A percentile compares a stretch with the other conserved stretches of the same genome.
Conservation (phyloP, 2,113 vertebrate genomes). For the Xyrauchen texanus region DNA sequence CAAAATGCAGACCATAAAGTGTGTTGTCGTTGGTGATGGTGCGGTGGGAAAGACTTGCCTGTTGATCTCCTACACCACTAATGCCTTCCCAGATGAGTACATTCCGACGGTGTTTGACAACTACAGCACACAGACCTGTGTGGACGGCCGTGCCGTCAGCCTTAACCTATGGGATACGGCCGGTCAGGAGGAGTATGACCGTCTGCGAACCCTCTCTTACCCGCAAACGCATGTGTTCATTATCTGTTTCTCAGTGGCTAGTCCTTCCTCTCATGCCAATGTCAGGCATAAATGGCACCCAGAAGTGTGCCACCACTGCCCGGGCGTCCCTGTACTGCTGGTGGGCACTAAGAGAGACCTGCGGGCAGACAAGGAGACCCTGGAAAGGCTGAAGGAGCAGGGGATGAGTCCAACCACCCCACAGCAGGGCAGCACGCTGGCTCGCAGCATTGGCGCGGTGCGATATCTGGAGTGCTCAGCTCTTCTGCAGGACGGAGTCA, state of each 20-base stretch:
- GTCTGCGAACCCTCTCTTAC: slow-evolving; percentile 78
- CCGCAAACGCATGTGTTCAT: slow-evolving; percentile 81
- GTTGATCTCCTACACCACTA: slow-evolving; percentile 83
- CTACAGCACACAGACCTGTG: slow-evolving; percentile 81
- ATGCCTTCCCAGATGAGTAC: slow-evolving; percentile 83
- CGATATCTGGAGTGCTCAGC: slow-evolving; percentile 83
- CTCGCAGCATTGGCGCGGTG: slow-evolving; percentile 79
- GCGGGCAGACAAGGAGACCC: slow-evolving; percentile 73
- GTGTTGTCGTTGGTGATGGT: slow-evolving; percentile 82
- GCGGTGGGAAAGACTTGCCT: slow-evolving; percentile 84
- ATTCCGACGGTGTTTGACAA: slow-evolving; percentile 85
- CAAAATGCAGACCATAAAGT: slow-evolving; percentile 84
- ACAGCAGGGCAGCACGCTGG: slow-evolving; percentile 77
- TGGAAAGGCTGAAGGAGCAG: slow-evolving; percentile 83
- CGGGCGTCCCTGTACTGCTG: slow-evolving; percentile 78
- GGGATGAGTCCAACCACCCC: slow-evolving; percentile 75
- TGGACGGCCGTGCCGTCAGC: slow-evolving; percentile 79
- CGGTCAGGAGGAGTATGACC: slow-evolving; percentile 82
- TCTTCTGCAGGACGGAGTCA: slow-evolving; percentile 77
- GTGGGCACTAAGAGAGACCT: slow-evolving; percentile 83
- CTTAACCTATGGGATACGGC: slow-evolving; percentile 85
- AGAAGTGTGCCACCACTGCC: slow-evolving; percentile 81
- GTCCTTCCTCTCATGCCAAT: slow-evolving; percentile 80
- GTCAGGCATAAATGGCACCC: slow-evolving; percentile 84
- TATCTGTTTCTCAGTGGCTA: slow-evolving; percentile 83